Base-by-base conservation (phyloP, 2,113 vertebrate genomes). In the Microcebus ravelobensis region DNA sequence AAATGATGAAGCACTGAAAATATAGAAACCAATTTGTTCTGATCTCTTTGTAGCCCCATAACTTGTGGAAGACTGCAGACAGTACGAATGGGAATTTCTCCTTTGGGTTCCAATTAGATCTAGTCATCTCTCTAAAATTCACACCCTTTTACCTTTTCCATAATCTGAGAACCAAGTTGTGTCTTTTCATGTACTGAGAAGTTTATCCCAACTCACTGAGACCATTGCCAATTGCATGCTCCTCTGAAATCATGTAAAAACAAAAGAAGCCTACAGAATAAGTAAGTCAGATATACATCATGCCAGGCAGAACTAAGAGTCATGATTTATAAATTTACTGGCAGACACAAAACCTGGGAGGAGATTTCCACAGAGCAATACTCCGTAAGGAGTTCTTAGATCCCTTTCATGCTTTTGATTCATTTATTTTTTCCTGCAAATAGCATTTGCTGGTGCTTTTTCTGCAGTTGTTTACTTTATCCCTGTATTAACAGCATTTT, bases 271-370 rank as follows among this genome's bases (percentile, higher is more conserved):
- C 55, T 15, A 45, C 39, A 21, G 2, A 68, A 74, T 6, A 14
- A 81, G 0, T 1, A 3, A 0, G 18, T 36, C 0, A 8, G 12
- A 31, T 5, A 13, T 7, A 11, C n/a, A 11, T 20, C 34, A 11
- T 61, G 36, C 18, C 4, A 57, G 5, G 29, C 36, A 48, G 36
- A 55, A 63, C 6, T 25, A 76, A 29, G 45, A 34, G 20, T 48
- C 36, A 0, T 2, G 1, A 2, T 31, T 63, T 15, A 34, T n/a
- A 4, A 42, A 29, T 45, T 74, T 25, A 8, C 3, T 34, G 8
- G 0, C 39, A 76, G 39, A 70, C 67, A 34, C 4, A 9, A 39
- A 48, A 42, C 1, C 27, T 23, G 14, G 20, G 3, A 29, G 7
- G 31, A 29, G 57, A 17, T 42, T 65, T 50, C 70, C 14, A 9